These are phyloP conservation scores for Crotalus viridis DNA, from an alignment of 2,113 vertebrate species.

Conservation along the genomic window DNA sequence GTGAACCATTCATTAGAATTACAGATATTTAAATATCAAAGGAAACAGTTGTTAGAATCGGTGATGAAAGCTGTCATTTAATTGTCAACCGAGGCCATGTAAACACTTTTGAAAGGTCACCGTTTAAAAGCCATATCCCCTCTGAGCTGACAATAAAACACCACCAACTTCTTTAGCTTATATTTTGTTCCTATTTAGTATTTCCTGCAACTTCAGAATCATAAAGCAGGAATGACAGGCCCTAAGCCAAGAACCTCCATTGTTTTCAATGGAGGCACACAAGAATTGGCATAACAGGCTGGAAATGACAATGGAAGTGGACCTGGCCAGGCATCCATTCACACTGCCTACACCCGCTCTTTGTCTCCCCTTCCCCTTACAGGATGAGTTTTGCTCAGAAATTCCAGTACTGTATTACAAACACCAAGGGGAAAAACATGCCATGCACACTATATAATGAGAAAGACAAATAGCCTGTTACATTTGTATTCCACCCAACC, in stretches of 20 bases:
- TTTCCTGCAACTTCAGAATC: conserved; percentile 19
- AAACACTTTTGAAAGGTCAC: conserved; percentile 8
- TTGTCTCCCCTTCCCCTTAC: not conserved
- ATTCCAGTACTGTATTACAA: conserved; percentile 11
- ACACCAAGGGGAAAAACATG: not conserved
- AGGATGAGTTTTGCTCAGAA: conserved; percentile 13
- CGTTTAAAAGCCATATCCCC: not conserved
- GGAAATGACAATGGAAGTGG: conserved; percentile 17
- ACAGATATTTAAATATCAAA: not conserved
- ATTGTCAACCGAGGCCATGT: not conserved
- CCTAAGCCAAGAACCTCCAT: conserved; percentile 14
- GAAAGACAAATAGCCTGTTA: not conserved
- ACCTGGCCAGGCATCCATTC: not conserved
- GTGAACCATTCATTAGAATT: not conserved
- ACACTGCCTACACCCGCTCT: not conserved
- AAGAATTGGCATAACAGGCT: conserved; percentile 7
- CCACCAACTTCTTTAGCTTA: conserved; percentile 7
- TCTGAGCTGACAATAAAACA: conserved; percentile 9
- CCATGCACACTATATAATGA: not conserved
- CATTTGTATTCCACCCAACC: conserved; percentile 8
- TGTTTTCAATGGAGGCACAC: conserved; percentile 30
- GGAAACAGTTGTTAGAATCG: not conserved
- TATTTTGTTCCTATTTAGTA: conserved; percentile 2
- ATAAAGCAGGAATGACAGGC: conserved; percentile 28
- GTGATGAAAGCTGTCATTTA: not conserved